These are phyloP conservation scores for Ditula angustiorana DNA, from an alignment of 2,888 invertebrate species.

Conservation along the genomic window DNA sequence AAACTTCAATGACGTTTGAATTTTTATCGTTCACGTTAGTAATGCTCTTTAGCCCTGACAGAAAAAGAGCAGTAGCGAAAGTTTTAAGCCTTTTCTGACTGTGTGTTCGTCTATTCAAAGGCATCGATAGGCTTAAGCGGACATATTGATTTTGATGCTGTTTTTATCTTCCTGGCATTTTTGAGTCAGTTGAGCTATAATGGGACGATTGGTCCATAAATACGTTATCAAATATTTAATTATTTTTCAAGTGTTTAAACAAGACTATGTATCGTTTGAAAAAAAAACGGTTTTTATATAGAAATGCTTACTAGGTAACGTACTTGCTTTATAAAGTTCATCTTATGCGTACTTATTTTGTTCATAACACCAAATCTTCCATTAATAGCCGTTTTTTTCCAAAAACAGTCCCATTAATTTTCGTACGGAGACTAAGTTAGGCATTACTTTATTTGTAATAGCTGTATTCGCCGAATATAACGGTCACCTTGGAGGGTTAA, in stretches of 20 bases:
- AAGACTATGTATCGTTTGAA: no score
- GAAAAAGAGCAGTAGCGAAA: background rate
- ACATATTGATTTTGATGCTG: no score
- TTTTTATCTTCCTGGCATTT: no score
- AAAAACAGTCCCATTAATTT: background rate
- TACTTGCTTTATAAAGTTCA: no score
- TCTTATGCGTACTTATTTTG: background rate
- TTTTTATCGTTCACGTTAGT: background rate
- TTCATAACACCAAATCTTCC: background rate
- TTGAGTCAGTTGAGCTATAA: no score
- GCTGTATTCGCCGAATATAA: background rate
- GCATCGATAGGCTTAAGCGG: no score
- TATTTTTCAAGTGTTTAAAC: no score
- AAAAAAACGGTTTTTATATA: no score
- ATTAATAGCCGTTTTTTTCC: background rate
- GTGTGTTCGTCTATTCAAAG: background rate
- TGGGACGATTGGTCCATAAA: no score
- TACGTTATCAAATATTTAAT: no score
- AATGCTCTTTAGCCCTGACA: background rate
- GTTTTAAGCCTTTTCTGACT: background rate
- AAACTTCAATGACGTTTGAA: slow-evolving; percentile 16
- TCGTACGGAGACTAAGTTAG: background rate
- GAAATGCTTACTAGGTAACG: no score
- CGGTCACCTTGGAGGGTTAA: background rate
- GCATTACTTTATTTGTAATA: background rate